Evolutionary conservation across 2,797 vertebrate genomes (phyloP), one percentile per base, ranked within the genome.

Genomic region (Dallia pectoralis): DNA sequence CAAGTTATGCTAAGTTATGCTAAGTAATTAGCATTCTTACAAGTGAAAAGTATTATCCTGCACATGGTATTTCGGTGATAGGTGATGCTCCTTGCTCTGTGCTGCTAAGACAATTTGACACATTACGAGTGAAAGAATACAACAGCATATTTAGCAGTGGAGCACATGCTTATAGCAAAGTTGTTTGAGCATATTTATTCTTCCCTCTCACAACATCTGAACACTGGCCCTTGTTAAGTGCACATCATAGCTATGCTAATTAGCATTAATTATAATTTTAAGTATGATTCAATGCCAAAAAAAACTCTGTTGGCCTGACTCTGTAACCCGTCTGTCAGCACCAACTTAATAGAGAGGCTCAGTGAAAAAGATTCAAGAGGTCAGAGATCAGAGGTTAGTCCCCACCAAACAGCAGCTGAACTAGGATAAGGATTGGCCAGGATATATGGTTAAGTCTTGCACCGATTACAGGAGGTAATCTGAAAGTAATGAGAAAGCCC

Each of bases 231-330:
- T 25, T 32, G 22, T 83, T 85, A 81, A 87, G 82, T 76, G 79
- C 73, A 78, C 76, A 81, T 85, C 77, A 69, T 66, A n/a, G 75
- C 75, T 77, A 75, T 74, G 67, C 72, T 90, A 87, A 90, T 88
- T 87, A 76, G 76, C 84, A 78, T 87, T 86, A 87, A 91, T 91
- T 88, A 87, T 87, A 78, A 71, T 82, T 75, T 70, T 79, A 65
- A 74, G 51, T 12, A 44, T 44, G 40, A 11, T 44, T 44, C 9
- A 44, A 44, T 44, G 40, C 40, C 40, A 12, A 44, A 44, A 9
- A 44, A 78, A 74, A 72, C 78, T 77, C 84, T 75, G 78, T 84
- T 83, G 87, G 82, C 36, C 2, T 61, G 67, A 36, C 73, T 72
- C 63, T 49, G 80, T 77, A 82, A 71, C 80, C 76, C 76, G 80